Conservation (phyloP, 1,140 invertebrate genomes). For the Ptiloglossa arizonensis region DNA sequence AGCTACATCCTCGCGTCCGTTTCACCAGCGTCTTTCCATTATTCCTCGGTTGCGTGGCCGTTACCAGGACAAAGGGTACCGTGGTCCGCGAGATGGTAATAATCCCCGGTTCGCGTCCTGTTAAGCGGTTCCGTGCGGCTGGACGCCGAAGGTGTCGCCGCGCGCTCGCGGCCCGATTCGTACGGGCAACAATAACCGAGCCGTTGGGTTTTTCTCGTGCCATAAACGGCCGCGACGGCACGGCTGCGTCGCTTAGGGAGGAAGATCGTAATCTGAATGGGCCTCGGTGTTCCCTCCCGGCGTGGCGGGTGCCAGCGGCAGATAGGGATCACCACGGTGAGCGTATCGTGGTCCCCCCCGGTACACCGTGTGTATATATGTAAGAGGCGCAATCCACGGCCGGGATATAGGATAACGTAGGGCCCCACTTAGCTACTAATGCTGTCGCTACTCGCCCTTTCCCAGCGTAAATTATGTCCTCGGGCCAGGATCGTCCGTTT, state of each 20-base stretch:
- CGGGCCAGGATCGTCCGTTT: conserved; percentile 66
- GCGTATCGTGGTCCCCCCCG: conserved; percentile 41
- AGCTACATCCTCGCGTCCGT: too few species aligned
- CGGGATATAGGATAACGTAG: conserved; percentile 75
- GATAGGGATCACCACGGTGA: conserved; percentile 63
- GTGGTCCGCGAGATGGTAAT: conserved; percentile 50
- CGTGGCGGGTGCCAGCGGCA: conserved; percentile 66
- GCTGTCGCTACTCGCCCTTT: conserved; percentile 76
- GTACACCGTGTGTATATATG: conserved; percentile 33
- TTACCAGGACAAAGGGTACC: conserved; percentile 8
- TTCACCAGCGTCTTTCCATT: background rate
- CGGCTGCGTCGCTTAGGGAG: conserved; percentile 45
- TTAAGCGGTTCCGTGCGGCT: conserved; percentile 3
- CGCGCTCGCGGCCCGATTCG: conserved; percentile 27
- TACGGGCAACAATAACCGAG: conserved; percentile 30
- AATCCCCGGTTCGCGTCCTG: conserved; percentile 13
- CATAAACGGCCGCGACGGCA: conserved; percentile 51
- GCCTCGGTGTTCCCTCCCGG: conserved; percentile 61
- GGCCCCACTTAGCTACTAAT: conserved; percentile 79
- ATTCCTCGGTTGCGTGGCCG: too few species aligned
- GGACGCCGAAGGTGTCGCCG: conserved; percentile 43
- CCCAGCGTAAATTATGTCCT: conserved; percentile 77
- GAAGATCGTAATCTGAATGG: conserved; percentile 70
- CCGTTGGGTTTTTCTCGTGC: conserved; percentile 46
- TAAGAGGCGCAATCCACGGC: conserved; percentile 63